Conservation (phyloP, 2,888 invertebrate species). For the Sphecodes monilicornis region DNA sequence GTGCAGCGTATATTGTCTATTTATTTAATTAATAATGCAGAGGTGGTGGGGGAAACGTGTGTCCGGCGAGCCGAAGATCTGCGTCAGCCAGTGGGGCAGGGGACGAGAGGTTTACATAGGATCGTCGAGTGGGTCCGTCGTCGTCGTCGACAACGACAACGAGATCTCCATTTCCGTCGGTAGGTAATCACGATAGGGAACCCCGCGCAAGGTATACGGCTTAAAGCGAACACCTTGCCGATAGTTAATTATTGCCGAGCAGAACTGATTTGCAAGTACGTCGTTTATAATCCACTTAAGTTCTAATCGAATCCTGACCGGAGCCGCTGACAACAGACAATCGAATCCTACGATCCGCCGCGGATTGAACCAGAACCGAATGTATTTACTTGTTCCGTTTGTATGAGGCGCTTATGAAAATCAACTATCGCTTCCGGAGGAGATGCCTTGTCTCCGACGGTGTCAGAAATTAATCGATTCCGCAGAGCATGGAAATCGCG, state of each 20-base stretch:
- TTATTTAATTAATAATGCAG: constrained; percentile 66
- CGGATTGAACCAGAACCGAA: constrained; percentile 46
- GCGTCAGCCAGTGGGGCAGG: constrained; percentile 36
- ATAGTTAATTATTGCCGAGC: constrained; percentile 73
- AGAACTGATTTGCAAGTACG: constrained; percentile 75
- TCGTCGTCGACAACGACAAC: constrained; percentile 53
- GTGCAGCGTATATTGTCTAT: constrained; percentile 56
- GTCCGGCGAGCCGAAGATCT: constrained; percentile 8
- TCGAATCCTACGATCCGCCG: constrained; percentile 43
- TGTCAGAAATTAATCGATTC: constrained; percentile 16
- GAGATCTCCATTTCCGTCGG: constrained; percentile 65
- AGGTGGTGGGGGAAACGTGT: not conserved
- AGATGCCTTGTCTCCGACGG: not conserved
- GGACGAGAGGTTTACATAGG: constrained; percentile 59
- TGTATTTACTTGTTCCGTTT: constrained; percentile 50
- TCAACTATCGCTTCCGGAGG: not conserved
- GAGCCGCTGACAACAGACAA: constrained; percentile 63
- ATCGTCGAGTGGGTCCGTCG: constrained; percentile 51
- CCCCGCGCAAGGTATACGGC: constrained; percentile 63
- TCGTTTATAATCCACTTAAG: constrained; percentile 75
- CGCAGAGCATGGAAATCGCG: not conserved
- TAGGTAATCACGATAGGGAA: constrained; percentile 62
- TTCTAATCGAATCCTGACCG: constrained; percentile 71
- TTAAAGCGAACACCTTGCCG: constrained; percentile 72
- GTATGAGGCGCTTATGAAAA: constrained; percentile 22